These are phyloP conservation scores for Drosophila parthenogenetica DNA, from an alignment of 2,888 invertebrate species.

Conservation along the genomic window DNA sequence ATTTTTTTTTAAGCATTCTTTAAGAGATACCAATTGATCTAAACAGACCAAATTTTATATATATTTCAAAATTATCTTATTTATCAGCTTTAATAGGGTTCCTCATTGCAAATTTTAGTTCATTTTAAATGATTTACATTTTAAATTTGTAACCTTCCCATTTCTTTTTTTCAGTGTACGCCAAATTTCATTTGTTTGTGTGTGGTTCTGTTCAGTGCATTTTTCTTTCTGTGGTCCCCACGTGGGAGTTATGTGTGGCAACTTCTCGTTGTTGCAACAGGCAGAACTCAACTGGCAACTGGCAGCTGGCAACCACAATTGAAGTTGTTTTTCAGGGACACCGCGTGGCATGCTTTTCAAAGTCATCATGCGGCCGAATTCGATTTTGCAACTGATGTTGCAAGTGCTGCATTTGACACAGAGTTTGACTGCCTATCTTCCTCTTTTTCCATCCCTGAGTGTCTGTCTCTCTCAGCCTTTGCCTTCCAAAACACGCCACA, in stretches of 20 bases:
- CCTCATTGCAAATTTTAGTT: too few relatives aligned
- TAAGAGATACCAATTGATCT: too few relatives aligned
- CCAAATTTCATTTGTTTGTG: conserved; percentile 62
- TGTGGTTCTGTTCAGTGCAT: conserved; percentile 2
- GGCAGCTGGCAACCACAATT: conserved; percentile 3
- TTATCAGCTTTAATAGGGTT: too few relatives aligned
- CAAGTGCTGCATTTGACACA: conserved; percentile 29
- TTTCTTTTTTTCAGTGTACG: conserved; percentile 16
- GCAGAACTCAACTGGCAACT: neutral
- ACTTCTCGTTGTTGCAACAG: neutral
- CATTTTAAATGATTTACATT: too few relatives aligned
- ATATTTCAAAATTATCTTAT: too few relatives aligned
- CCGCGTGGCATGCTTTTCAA: conserved; percentile 26
- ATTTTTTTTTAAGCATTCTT: too few relatives aligned
- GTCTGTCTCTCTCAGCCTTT: conserved; percentile 3
- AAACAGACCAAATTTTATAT: too few relatives aligned
- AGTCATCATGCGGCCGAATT: conserved; percentile 38
- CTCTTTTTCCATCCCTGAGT: neutral
- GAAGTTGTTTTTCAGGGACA: conserved; percentile 15
- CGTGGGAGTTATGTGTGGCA: conserved; percentile 11
- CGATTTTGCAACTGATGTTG: conserved; percentile 32
- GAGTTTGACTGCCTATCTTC: neutral
- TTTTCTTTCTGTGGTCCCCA: neutral
- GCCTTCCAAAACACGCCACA: conserved; percentile 12
- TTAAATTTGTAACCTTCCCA: too few relatives aligned